phyloP scores from a whole-genome alignment of 2,113 vertebrate genomes.

The Furnarius figulus region DNA sequence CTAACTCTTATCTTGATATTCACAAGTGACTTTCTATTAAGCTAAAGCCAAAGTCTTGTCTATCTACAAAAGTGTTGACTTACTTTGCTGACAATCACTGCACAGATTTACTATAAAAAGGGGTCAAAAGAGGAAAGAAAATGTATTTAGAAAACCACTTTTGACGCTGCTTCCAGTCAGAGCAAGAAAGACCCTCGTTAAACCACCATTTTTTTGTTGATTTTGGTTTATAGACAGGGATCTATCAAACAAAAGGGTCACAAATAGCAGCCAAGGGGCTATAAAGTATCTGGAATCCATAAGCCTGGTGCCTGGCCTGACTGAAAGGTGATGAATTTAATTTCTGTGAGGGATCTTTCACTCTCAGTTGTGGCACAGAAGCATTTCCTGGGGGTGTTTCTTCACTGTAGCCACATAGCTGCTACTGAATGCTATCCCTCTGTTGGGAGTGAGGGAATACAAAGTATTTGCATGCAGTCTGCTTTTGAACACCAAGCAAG shows the following conservation, averaged over 20 bases:
- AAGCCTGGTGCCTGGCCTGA: not conserved
- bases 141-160: not conserved
- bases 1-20: not conserved
- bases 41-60: not conserved
- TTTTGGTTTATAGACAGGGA: slow-evolving; percentile 13
- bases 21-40: not conserved
- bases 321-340: not conserved
- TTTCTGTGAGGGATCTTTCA: not conserved
- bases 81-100: not conserved
- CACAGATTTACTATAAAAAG: not conserved
- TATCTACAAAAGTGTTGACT: not conserved
- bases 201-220: not conserved
- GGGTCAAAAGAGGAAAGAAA: not conserved
- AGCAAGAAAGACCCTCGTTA: not conserved
- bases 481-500: not conserved
- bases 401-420: not conserved
- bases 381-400: not conserved
- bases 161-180: not conserved
- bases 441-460: not conserved
- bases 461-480: not conserved
- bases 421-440: not conserved
- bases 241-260: slow-evolving; percentile 5
- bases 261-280: not conserved
- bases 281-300: slow-evolving; percentile 35
- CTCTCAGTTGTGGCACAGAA: not conserved